A percentile compares a stretch with the other conserved stretches of the same genome.
These are phyloP conservation scores for Drosophila kikkawai DNA, from an alignment of 1,140 invertebrate species.

Conservation along the genomic window DNA sequence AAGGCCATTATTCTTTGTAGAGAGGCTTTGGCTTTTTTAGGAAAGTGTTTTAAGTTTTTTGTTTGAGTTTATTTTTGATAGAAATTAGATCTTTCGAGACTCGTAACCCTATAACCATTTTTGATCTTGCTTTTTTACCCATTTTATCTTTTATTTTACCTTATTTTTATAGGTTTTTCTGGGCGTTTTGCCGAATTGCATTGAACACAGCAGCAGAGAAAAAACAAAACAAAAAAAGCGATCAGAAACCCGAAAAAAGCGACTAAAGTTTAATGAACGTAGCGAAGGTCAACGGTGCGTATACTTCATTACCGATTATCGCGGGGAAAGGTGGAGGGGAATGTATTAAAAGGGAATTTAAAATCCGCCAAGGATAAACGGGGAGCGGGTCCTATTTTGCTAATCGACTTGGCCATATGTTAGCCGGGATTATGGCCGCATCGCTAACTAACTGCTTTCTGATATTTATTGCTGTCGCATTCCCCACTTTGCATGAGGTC, in stretches of 20 bases:
- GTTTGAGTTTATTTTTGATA: too few species aligned
- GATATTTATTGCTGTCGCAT: constrained; percentile 67
- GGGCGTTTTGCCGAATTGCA: constrained; percentile 61
- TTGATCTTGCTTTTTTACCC: not conserved
- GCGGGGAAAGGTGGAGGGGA: not conserved
- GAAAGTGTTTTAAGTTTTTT: constrained; percentile 1
- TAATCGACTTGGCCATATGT: constrained; percentile 77
- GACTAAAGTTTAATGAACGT: constrained; percentile 55
- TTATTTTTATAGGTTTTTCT: constrained; percentile 65
- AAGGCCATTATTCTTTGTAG: not conserved
- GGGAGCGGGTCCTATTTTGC: not conserved
- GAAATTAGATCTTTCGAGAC: too few species aligned
- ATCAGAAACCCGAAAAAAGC: constrained; percentile 10
- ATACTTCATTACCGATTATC: constrained; percentile 60
- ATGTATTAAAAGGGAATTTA: not conserved
- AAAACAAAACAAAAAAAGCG: constrained; percentile 29
- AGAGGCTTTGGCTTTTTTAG: constrained; percentile 3
- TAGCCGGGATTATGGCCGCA: constrained; percentile 62
- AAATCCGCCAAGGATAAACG: not conserved
- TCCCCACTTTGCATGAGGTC: constrained; percentile 34
- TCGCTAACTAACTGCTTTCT: constrained; percentile 44
- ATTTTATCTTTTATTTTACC: constrained; percentile 13
- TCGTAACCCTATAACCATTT: not conserved
- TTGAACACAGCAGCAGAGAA: constrained; percentile 21
- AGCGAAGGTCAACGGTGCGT: constrained; percentile 60